Evolutionary conservation across 2,113 vertebrate species (phyloP), one percentile per base, ranked within the genome.

Genomic region (Scomber scombrus): DNA sequence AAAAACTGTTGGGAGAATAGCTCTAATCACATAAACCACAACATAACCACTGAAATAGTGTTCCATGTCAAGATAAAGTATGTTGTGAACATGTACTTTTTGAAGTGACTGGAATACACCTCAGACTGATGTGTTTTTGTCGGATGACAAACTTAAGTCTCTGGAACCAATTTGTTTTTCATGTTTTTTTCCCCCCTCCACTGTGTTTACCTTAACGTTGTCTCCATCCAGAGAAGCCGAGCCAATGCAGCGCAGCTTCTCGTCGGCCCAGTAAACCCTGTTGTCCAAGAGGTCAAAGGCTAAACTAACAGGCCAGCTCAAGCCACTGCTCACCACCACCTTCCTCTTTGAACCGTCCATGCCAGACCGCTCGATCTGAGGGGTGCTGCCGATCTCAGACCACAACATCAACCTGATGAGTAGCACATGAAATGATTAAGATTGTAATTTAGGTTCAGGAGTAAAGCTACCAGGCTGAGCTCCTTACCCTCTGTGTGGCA

Each of bases 181-280:
- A 40, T 40, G 5, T 40, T 7, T 40, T 7, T 40, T 40, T 40
- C 2, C 2, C n/a, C 31, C 34, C 34, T 40, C 0, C 12, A 18
- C 11, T 0, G 9, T 0, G 11, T 50, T 50, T 87, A 98, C 97
- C 91, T 94, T 95, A 26, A 98, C 61, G 3, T 86, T 43, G 1
- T 93, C 93, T 52, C 97, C 97, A 50, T 97, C 95, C 74, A 97
- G 89, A 52, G 63, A 93, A 3, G 93, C 95, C 11, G 97, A 97
- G 45, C 96, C 96, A 0, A 99, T 89, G 51, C 92, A 96, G 66
- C 93, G 93, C 79, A 98, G 85, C 82, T 97, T 97, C 78, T 97
- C 96, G 60, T 99, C 97, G 0, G 95, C 93, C 97, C 97, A 99
- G 92, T 97, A 98, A 75, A 99, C 93, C 78, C 92, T 90, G 91